Evolutionary conservation across 2,113 vertebrate genomes (phyloP).

Genomic region (Mustela nigripes): DNA sequence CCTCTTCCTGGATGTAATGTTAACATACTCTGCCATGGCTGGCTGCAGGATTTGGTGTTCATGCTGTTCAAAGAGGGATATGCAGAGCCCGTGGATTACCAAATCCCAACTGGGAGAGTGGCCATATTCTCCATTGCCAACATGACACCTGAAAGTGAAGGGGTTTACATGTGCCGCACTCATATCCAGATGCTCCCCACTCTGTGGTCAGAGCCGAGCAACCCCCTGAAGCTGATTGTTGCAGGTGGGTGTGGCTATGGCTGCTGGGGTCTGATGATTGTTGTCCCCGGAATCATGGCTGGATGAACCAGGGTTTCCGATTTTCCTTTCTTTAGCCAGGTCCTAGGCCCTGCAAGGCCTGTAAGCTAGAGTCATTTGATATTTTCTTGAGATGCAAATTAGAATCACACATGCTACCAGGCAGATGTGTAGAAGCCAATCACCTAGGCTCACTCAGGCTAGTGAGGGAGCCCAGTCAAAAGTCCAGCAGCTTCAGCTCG

Average conservation of each 20-base stretch:
- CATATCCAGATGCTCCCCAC: constrained; percentile 75
- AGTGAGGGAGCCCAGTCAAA: background rate
- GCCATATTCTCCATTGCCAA: constrained; percentile 78
- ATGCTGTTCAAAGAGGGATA: constrained; percentile 78
- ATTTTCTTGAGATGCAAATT: constrained; percentile 60
- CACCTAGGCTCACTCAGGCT: background rate
- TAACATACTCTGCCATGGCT: constrained; percentile 74
- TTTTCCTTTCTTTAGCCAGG: constrained; percentile 54
- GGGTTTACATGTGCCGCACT: constrained; percentile 73
- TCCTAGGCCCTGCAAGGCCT: constrained; percentile 5
- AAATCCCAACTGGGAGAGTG: constrained; percentile 69
- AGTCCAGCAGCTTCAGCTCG: constrained; percentile 45
- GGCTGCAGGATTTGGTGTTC: constrained; percentile 80
- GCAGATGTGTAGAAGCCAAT: constrained; percentile 44
- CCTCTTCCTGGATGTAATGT: constrained; percentile 69
- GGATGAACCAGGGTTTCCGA: constrained; percentile 51
- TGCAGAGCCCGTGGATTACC: constrained; percentile 71
- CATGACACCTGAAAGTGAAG: constrained; percentile 73
- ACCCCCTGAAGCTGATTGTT: constrained; percentile 77
- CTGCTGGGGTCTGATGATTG: constrained; percentile 74
- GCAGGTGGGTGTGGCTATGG: constrained; percentile 79
- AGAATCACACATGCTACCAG: constrained; percentile 38
- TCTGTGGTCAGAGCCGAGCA: constrained; percentile 79
- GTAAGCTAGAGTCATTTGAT: constrained; percentile 45
- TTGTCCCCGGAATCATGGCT: constrained; percentile 71